Evolutionary conservation across 35 echinoderm and acorn worm species (phyloP).

Genomic region (Holothuria glaberrima): DNA sequence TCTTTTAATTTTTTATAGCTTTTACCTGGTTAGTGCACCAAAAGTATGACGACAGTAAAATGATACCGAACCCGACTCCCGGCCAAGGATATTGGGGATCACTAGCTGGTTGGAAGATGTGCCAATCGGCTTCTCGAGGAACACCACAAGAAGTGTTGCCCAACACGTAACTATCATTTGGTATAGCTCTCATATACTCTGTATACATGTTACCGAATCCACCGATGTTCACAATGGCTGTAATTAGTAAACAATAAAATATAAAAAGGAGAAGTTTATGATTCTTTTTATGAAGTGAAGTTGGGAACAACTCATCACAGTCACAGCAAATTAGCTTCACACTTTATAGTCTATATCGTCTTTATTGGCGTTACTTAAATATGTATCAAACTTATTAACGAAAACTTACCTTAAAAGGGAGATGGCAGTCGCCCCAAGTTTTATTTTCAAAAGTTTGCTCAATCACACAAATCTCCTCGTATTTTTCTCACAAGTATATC

Average conservation of each 20-base stretch:
- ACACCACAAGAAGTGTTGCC: slow-evolving; percentile 77
- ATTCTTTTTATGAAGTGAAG: too few relatives aligned
- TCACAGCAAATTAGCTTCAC: too few relatives aligned
- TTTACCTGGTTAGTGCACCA: slow-evolving; percentile 89
- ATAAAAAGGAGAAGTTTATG: too few relatives aligned
- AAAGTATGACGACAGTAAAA: slow-evolving; percentile 83
- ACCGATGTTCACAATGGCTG: slow-evolving; percentile 47
- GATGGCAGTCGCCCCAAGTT: too few relatives aligned
- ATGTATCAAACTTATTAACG: too few relatives aligned
- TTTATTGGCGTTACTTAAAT: too few relatives aligned
- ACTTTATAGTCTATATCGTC: too few relatives aligned
- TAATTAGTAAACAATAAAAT: neutral
- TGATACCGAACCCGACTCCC: slow-evolving; percentile 87
- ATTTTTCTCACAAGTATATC: too few relatives aligned
- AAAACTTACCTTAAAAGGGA: too few relatives aligned
- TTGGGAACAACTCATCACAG: too few relatives aligned
- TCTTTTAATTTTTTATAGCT: neutral
- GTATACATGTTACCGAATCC: slow-evolving; percentile 47
- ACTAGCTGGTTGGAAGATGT: slow-evolving; percentile 75
- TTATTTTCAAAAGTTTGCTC: too few relatives aligned
- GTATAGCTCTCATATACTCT: slow-evolving; percentile 76
- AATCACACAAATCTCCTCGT: too few relatives aligned
- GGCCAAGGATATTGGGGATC: slow-evolving; percentile 83
- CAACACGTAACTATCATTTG: slow-evolving; percentile 57
- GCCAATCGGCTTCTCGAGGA: slow-evolving; percentile 68